These are phyloP conservation scores for Rhinichthys osculus DNA, from an alignment of 2,797 vertebrate genomes.

Conservation along the genomic window DNA sequence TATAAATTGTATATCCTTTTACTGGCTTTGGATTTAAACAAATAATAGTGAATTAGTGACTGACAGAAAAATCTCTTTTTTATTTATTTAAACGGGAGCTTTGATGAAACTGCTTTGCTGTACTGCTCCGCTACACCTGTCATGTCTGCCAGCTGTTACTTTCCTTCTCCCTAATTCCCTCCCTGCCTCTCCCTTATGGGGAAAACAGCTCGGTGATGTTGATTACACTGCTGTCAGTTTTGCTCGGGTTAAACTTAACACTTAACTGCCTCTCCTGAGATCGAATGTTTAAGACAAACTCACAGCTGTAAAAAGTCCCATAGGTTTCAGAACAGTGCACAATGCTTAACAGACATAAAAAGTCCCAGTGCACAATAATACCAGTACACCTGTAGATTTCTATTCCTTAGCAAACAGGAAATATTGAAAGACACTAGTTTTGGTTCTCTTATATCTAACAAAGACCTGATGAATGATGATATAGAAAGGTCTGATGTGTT, in stretches of 20 bases:
- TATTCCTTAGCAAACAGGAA: background rate
- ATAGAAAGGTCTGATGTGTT: background rate
- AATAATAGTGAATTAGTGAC: background rate
- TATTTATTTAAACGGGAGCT: conserved; percentile 9
- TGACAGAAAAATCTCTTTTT: background rate
- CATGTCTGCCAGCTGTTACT: conserved; percentile 45
- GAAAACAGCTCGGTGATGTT: background rate
- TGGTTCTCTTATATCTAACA: background rate
- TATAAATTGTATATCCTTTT: background rate
- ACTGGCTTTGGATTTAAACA: background rate
- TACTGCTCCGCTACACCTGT: conserved; percentile 41
- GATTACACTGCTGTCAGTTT: conserved; percentile 17
- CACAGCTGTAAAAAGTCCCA: conserved; percentile 31
- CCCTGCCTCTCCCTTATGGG: conserved; percentile 8
- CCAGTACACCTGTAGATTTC: conserved; percentile 1
- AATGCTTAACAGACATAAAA: conserved; percentile 12
- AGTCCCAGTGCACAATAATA: background rate
- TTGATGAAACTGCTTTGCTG: conserved; percentile 24
- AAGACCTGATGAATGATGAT: background rate
- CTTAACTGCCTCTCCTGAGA: conserved; percentile 28
- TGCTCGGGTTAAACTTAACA: conserved; percentile 15
- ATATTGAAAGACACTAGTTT: background rate
- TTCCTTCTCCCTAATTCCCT: conserved; percentile 22
- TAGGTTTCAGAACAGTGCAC: conserved; percentile 24
- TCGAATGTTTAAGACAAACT: conserved; percentile 16